Evolutionary conservation across 1,140 invertebrate species (phyloP).

Genomic region (Sitodiplosis mosellana): DNA sequence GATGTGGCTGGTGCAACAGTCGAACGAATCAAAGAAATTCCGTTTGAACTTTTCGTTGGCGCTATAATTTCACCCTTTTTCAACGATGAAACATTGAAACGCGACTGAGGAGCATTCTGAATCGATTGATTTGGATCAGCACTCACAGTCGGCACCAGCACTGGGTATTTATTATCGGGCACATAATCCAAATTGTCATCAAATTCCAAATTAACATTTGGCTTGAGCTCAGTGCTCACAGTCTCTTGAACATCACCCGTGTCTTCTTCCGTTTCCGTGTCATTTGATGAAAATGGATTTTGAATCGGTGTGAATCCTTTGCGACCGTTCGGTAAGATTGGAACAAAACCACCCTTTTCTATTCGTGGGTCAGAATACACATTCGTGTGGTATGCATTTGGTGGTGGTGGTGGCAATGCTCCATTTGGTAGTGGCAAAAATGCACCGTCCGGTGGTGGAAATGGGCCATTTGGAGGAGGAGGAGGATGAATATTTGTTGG

Average conservation of each 20-base stretch:
- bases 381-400: conserved; percentile 8
- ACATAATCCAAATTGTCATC: too few relatives aligned
- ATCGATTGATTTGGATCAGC: too few relatives aligned
- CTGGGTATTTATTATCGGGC: too few relatives aligned
- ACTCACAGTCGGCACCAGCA: too few relatives aligned
- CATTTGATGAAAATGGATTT: conserved; percentile 29
- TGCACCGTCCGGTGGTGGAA: conserved; percentile 16
- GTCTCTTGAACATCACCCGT: not conserved
- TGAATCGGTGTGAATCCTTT: conserved; percentile 50
- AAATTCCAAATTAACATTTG: too few relatives aligned
- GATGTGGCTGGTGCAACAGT: too few relatives aligned
- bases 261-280: not conserved
- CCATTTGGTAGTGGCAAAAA: conserved; percentile 9
- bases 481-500: not conserved
- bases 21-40: too few relatives aligned
- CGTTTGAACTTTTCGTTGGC: too few relatives aligned
- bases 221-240: too few relatives aligned
- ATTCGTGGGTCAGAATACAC: conserved; percentile 39
- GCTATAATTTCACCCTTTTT: too few relatives aligned
- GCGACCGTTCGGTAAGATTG: conserved; percentile 41
- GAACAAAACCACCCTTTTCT: conserved; percentile 51
- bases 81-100: too few relatives aligned
- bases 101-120: too few relatives aligned
- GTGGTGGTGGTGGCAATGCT: conserved; percentile 14
- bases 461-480: conserved; percentile 1